phyloP scores from a whole-genome alignment of 2,113 vertebrate species.

The Entelurus aequoreus region DNA sequence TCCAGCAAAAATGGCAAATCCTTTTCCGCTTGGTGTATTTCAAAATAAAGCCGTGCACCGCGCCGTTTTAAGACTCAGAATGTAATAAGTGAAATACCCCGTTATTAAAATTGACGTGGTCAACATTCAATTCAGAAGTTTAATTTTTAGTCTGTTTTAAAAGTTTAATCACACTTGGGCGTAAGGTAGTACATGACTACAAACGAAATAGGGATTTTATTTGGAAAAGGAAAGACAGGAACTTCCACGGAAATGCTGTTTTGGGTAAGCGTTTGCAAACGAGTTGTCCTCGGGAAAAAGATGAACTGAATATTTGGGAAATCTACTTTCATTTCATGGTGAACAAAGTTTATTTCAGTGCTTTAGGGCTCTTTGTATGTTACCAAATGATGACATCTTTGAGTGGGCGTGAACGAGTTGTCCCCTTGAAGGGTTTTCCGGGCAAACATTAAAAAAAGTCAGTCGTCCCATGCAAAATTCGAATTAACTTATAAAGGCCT shows the following conservation, averaged over 20 bases:
- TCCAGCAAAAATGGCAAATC: fast-evolving
- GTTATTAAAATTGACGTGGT: too few species aligned
- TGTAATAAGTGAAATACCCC: too few species aligned
- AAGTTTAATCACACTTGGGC: fast-evolving
- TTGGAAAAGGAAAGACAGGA: constrained; percentile 16
- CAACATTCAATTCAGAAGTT: not conserved
- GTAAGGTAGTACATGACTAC: too few species aligned
- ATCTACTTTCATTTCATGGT: not conserved
- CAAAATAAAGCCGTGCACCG: constrained; percentile 19
- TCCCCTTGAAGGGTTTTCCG: not conserved
- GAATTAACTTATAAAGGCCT: too few species aligned
- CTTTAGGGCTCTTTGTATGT: not conserved
- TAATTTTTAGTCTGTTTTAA: too few species aligned
- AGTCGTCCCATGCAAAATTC: not conserved
- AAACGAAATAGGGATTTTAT: constrained; percentile 7
- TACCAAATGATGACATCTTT: not conserved
- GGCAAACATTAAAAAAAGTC: not conserved
- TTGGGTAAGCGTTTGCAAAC: not conserved
- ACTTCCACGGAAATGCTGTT: not conserved
- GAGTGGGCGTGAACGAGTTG: not conserved
- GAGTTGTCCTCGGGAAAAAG: constrained; percentile 15
- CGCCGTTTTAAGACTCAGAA: not conserved
- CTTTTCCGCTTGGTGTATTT: constrained; percentile 17
- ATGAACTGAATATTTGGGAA: constrained; percentile 9
- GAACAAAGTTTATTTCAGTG: too few species aligned